Percentiles rank a stretch among this genome's conserved stretches.
Evolutionary conservation across 1,140 invertebrate species (phyloP).

Genomic region (Alviniconcha marisindica): DNA sequence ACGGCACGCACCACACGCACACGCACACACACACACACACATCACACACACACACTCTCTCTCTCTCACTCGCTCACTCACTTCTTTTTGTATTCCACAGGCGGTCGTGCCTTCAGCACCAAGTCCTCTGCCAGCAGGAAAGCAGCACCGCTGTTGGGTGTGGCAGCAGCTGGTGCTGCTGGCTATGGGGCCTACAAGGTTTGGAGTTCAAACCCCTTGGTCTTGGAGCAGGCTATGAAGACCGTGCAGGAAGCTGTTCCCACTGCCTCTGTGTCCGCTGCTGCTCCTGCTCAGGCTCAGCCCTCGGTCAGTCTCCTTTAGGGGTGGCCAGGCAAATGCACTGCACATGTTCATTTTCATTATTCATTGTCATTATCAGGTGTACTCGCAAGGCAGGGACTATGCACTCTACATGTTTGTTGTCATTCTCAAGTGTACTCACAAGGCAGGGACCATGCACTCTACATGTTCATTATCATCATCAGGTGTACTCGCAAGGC

Average conservation of each 20-base stretch:
- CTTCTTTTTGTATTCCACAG: background rate
- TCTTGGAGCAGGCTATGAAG: slow-evolving; percentile 36
- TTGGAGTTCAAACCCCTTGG: background rate
- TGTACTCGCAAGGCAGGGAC: no score
- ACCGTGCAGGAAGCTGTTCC: slow-evolving; percentile 27
- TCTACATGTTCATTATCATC: slow-evolving; percentile 63
- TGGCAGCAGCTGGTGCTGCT: slow-evolving; percentile 48
- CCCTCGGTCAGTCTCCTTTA: slow-evolving; percentile 65
- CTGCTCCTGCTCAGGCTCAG: slow-evolving; percentile 52
- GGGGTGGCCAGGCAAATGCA: no score
- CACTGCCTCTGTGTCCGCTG: slow-evolving; percentile 51
- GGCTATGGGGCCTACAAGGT: slow-evolving; percentile 45
- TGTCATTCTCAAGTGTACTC: no score
- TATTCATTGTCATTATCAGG: no score
- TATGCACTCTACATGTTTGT: no score
- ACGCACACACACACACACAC: background rate
- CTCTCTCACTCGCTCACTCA: no score
- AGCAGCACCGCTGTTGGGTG: slow-evolving; percentile 47
- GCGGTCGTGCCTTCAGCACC: slow-evolving; percentile 27
- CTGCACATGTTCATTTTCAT: no score
- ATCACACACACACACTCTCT: background rate
- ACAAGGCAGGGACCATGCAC: no score
- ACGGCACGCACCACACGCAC: background rate
- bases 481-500: slow-evolving; percentile 66
- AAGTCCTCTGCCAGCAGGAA: slow-evolving; percentile 27